Percentiles rank a stretch among this genome's conserved stretches.
Conservation (phyloP, 2,888 invertebrate genomes). For the Ormyrus thymus region DNA sequence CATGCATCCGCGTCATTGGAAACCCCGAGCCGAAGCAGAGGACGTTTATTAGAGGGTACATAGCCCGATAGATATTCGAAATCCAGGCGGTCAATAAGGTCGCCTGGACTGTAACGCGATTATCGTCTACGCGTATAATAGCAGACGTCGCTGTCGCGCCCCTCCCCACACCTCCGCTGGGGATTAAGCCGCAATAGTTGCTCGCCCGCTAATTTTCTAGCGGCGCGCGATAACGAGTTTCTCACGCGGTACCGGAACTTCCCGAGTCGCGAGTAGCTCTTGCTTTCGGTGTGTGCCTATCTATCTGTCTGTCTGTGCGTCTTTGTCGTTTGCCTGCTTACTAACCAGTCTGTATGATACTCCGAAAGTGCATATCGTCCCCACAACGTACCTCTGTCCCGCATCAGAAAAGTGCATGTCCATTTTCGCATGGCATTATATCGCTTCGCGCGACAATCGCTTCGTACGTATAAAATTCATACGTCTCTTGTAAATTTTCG, state of each 20-base stretch:
- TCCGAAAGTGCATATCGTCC: no score
- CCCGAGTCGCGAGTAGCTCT: neutral
- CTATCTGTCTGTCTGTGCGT: neutral
- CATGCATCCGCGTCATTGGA: no score
- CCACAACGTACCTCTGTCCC: neutral
- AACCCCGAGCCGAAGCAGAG: no score
- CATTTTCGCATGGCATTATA: constrained; percentile 48
- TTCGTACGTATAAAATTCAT: constrained; percentile 4
- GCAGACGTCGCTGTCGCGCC: constrained; percentile 2
- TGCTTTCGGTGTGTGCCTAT: neutral
- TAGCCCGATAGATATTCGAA: no score
- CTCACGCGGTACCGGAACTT: constrained; percentile 6
- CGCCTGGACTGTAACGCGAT: no score
- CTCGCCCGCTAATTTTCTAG: constrained; percentile 26
- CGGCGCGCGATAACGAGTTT: constrained; percentile 32
- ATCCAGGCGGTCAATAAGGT: no score
- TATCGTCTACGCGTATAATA: neutral
- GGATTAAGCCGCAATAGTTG: neutral
- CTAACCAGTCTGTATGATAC: no score
- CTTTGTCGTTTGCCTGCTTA: no score
- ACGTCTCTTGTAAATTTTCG: neutral
- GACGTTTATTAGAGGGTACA: no score
- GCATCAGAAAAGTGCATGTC: constrained; percentile 42
- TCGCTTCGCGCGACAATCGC: constrained; percentile 30
- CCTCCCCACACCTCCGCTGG: neutral